Conservation (phyloP, 2,888 invertebrate genomes). For the Pharmacophagus antenor region DNA sequence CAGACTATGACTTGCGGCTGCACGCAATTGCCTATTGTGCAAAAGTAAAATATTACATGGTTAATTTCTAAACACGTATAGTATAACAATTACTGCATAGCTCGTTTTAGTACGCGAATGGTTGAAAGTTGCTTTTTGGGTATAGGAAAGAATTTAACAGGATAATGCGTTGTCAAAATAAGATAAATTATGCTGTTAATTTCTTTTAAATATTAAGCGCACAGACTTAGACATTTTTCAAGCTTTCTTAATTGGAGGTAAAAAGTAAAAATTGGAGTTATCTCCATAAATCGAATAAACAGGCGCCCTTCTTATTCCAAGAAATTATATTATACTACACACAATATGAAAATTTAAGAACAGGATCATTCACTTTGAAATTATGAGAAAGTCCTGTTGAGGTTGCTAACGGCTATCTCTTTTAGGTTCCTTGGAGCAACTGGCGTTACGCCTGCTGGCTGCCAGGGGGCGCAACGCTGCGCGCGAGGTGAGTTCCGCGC, state of each 20-base stretch:
- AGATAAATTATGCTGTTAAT: constrained; percentile 5
- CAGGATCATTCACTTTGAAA: neutral
- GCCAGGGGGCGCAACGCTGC: constrained; percentile 45
- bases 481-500: constrained; percentile 66
- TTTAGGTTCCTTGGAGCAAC: constrained; percentile 66
- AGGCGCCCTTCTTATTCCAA: neutral
- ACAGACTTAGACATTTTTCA: neutral
- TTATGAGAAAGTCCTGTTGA: neutral
- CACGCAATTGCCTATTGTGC: constrained; percentile 2
- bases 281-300: neutral
- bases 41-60: neutral
- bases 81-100: constrained; percentile 1
- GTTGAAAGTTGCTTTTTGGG: constrained; percentile 6
- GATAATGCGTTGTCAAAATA: neutral
- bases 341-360: no score
- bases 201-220: constrained; percentile 2
- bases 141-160: neutral
- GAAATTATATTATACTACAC: neutral
- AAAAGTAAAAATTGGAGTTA: neutral
- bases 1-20: neutral
- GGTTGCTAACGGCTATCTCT: neutral
- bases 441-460: constrained; percentile 66
- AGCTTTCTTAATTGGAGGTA: neutral
- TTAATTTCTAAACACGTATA: constrained; percentile 1
- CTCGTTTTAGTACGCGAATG: neutral